Evolutionary conservation across 2,888 invertebrate species (phyloP).

Genomic region (Drosophila paramelanica): DNA sequence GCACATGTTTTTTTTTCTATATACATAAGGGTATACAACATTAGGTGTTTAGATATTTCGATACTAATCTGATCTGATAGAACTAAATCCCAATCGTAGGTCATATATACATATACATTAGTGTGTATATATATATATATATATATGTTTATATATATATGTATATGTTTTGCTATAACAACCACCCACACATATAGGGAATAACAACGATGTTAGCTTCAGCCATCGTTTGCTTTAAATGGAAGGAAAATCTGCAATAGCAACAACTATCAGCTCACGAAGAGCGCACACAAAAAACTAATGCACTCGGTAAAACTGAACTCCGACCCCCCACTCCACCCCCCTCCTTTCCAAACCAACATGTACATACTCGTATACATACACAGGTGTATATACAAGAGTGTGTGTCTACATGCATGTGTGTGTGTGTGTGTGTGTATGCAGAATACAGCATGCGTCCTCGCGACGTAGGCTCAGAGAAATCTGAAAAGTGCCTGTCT

Average conservation of each 20-base stretch:
- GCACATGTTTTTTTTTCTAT: too few species aligned
- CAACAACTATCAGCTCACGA: constrained; percentile 20
- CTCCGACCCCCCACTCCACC: not conserved
- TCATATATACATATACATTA: too few species aligned
- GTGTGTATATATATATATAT: too few species aligned
- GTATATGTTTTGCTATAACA: not conserved
- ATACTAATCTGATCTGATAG: too few species aligned
- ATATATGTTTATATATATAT: too few species aligned
- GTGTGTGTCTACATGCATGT: not conserved
- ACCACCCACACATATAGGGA: constrained; percentile 6
- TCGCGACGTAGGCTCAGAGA: constrained; percentile 14
- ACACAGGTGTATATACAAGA: not conserved
- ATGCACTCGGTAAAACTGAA: constrained; percentile 28
- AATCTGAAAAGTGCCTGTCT: constrained; percentile 4
- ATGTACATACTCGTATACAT: not conserved
- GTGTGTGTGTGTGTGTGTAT: constrained; percentile 1
- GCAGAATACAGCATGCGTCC: constrained; percentile 5
- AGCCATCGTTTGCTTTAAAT: constrained; percentile 8
- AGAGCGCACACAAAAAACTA: constrained; percentile 23
- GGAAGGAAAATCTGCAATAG: constrained; percentile 13
- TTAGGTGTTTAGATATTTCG: too few species aligned
- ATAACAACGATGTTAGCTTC: not conserved
- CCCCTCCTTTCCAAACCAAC: too few species aligned
- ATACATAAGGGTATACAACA: too few species aligned
- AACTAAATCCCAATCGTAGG: too few species aligned